Conservation (phyloP, 1,140 invertebrate genomes). For the Tetramorium simillimum region DNA sequence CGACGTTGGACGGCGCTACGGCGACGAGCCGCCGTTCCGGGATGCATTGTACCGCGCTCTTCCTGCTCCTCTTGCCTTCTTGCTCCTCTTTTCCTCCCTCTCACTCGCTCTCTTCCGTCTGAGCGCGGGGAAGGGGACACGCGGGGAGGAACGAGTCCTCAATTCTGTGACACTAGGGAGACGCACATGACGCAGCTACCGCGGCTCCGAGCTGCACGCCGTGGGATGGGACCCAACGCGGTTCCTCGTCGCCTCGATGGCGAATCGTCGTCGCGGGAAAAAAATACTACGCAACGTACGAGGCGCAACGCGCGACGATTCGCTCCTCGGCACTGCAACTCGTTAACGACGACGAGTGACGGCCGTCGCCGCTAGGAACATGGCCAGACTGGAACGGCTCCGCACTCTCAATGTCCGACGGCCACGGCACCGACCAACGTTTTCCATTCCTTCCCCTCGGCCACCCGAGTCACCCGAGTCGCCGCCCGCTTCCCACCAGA, state of each 20-base stretch:
- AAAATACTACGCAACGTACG: background rate
- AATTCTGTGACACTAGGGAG: constrained; percentile 25
- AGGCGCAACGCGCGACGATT: background rate
- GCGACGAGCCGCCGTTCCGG: constrained; percentile 36
- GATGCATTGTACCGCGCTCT: constrained; percentile 17
- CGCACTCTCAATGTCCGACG: background rate
- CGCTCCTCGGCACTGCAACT: background rate
- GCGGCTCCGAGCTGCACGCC: background rate
- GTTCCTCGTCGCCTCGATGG: too few species aligned
- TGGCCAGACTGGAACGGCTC: constrained; percentile 7
- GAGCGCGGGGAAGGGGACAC: background rate
- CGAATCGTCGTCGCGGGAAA: background rate
- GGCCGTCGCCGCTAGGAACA: constrained; percentile 5
- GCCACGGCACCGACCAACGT: background rate
- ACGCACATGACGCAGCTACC: constrained; percentile 28
- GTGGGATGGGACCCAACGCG: background rate
- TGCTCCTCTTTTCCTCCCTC: background rate
- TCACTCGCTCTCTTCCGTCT: too few species aligned
- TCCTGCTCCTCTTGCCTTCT: background rate
- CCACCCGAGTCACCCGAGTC: too few species aligned
- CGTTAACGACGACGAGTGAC: background rate
- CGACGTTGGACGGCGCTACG: constrained; percentile 16
- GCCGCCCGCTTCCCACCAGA: background rate
- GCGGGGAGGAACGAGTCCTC: background rate
- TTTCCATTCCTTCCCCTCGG: background rate